Percentiles rank a stretch among this genome's conserved stretches.
phyloP scores from a whole-genome alignment of 2,113 vertebrate species.

The Leucoraja erinaceus region DNA sequence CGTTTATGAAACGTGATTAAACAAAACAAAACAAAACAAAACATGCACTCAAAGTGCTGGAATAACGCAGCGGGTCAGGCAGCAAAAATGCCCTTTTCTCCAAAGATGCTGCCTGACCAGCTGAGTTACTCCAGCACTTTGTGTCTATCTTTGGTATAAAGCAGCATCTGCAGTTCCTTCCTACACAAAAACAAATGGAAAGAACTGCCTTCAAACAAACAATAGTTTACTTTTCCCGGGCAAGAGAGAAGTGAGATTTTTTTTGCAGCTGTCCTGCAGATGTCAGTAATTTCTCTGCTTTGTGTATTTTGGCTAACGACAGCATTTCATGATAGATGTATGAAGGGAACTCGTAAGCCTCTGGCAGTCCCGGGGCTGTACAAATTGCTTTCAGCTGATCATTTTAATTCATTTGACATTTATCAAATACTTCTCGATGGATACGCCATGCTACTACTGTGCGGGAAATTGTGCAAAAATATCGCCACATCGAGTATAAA shows the following conservation, averaged over 20 bases:
- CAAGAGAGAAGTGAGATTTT: constrained; percentile 68
- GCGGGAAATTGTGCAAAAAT: not conserved
- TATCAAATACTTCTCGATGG: constrained; percentile 75
- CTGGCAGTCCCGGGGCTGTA: constrained; percentile 70
- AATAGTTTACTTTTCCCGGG: constrained; percentile 70
- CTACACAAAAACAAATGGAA: constrained; percentile 44
- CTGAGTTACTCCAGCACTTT: no score
- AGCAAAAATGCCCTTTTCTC: no score
- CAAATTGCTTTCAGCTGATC: constrained; percentile 97
- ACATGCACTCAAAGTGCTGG: no score
- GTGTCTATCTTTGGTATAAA: no score
- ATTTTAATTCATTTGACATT: constrained; percentile 81
- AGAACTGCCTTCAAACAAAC: constrained; percentile 78
- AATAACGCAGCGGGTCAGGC: no score
- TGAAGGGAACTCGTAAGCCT: constrained; percentile 81
- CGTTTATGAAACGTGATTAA: constrained; percentile 57
- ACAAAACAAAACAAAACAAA: constrained; percentile 44
- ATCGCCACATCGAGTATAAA: constrained; percentile 44
- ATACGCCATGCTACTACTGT: constrained; percentile 56
- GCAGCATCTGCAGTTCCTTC: no score
- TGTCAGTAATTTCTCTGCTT: constrained; percentile 98
- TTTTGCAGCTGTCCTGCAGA: constrained; percentile 72
- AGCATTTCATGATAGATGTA: constrained; percentile 91
- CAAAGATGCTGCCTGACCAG: no score
- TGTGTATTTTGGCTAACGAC: constrained; percentile 94